phyloP scores from a whole-genome alignment of 2,888 invertebrate species.

The Eupeodes luniger region DNA sequence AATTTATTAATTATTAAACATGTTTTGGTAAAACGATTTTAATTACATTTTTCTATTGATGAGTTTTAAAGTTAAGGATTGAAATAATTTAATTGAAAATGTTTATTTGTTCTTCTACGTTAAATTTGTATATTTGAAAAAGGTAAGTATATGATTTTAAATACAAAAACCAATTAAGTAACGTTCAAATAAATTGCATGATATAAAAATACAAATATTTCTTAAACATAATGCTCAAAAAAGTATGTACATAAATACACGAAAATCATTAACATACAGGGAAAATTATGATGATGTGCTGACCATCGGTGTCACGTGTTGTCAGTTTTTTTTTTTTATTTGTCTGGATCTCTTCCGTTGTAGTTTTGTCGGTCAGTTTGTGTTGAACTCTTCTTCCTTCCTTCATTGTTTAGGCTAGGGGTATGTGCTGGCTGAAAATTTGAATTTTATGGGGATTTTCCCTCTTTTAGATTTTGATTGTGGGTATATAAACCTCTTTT shows the following conservation, averaged over 20 bases:
- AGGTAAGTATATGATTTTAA: constrained; percentile 32
- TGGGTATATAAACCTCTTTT: too few relatives aligned
- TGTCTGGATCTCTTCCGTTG: too few relatives aligned
- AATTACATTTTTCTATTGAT: constrained; percentile 56
- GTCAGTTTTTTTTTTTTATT: too few relatives aligned
- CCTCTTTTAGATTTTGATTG: too few relatives aligned
- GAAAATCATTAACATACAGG: constrained; percentile 35
- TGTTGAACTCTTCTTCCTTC: too few relatives aligned
- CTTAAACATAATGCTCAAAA: constrained; percentile 63
- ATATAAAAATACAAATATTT: constrained; percentile 70
- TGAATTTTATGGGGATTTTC: too few relatives aligned
- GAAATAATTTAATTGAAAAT: constrained; percentile 44
- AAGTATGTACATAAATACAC: constrained; percentile 37
- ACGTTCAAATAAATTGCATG: constrained; percentile 69
- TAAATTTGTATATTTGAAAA: constrained; percentile 49
- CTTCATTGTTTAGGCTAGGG: too few relatives aligned
- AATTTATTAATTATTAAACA: constrained; percentile 50
- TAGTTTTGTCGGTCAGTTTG: too few relatives aligned
- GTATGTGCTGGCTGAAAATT: too few relatives aligned
- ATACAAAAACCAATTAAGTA: constrained; percentile 62
- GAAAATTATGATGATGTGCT: constrained; percentile 11
- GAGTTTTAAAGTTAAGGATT: constrained; percentile 51
- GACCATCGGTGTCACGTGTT: too few relatives aligned
- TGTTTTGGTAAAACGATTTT: constrained; percentile 63
- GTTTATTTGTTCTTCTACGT: constrained; percentile 37